Conservation (phyloP, 1,140 invertebrate genomes). For the Macrocentrus cingulum region DNA sequence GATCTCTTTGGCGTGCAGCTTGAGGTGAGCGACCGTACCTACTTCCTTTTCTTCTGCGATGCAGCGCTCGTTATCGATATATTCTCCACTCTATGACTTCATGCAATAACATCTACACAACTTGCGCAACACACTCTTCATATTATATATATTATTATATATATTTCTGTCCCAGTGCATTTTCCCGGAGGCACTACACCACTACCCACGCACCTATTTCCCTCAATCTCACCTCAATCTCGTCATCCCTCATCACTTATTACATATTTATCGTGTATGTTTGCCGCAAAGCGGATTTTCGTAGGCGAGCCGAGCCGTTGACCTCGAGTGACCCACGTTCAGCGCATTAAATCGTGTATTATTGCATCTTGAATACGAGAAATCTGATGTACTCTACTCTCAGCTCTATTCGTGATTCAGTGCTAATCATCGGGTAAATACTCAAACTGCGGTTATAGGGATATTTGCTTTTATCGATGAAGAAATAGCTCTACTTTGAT, state of each 20-base stretch:
- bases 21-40: conserved; percentile 55
- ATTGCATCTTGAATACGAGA: background rate
- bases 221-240: conserved; percentile 9
- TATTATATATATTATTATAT: background rate
- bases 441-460: background rate
- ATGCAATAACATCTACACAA: background rate
- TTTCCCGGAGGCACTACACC: background rate
- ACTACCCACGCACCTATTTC: conserved; percentile 4
- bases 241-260: background rate
- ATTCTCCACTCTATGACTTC: background rate
- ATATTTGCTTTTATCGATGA: background rate
- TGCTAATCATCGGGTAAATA: conserved; percentile 7
- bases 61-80: conserved; percentile 1
- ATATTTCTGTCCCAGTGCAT: conserved; percentile 1
- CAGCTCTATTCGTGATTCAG: no score
- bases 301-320: conserved; percentile 4
- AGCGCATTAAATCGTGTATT: background rate
- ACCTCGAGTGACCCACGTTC: conserved; percentile 2
- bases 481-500: no score
- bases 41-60: background rate
- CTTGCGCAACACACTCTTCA: background rate
- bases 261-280: no score
- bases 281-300: no score
- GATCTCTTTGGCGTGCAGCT: conserved; percentile 68
- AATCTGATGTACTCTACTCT: no score